A percentile compares a stretch with the other conserved stretches of the same genome.
Conservation (phyloP, 2,113 vertebrate species). For the Nipponia nippon region DNA sequence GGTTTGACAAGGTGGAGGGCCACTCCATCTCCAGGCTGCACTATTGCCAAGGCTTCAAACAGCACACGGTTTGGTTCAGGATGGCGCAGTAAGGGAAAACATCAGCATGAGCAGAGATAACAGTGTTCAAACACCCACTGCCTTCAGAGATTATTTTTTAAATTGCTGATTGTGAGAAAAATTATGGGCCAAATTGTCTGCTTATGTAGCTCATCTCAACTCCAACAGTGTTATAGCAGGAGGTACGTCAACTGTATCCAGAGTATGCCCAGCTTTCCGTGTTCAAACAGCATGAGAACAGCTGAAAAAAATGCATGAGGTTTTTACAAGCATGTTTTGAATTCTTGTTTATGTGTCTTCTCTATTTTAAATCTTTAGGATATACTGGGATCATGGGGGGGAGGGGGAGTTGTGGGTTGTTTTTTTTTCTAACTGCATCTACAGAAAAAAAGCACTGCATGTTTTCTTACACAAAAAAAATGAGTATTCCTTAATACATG, state of each 20-base stretch:
- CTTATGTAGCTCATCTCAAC: neutral
- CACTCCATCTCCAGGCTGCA: neutral
- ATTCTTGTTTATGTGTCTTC: neutral
- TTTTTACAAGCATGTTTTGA: neutral
- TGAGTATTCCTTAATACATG: neutral
- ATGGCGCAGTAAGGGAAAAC: neutral
- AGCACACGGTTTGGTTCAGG: neutral
- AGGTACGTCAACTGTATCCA: neutral
- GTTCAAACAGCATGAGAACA: conserved; percentile 19
- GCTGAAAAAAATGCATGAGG: conserved; percentile 11
- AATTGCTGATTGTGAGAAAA: neutral
- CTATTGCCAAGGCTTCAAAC: neutral
- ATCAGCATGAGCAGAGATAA: neutral
- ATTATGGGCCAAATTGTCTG: conserved; percentile 2
- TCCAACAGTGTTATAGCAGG: conserved; percentile 8
- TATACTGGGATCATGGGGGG: neutral
- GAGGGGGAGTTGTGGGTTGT: neutral
- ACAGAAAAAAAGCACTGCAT: neutral
- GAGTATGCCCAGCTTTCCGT: neutral
- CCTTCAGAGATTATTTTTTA: conserved; percentile 15
- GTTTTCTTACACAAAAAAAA: neutral
- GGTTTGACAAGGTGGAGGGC: neutral
- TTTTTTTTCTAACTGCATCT: neutral
- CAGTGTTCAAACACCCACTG: neutral
- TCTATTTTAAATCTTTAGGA: neutral